These are phyloP conservation scores for Gymnarchus niloticus DNA, from an alignment of 2,113 vertebrate species.

Conservation along the genomic window DNA sequence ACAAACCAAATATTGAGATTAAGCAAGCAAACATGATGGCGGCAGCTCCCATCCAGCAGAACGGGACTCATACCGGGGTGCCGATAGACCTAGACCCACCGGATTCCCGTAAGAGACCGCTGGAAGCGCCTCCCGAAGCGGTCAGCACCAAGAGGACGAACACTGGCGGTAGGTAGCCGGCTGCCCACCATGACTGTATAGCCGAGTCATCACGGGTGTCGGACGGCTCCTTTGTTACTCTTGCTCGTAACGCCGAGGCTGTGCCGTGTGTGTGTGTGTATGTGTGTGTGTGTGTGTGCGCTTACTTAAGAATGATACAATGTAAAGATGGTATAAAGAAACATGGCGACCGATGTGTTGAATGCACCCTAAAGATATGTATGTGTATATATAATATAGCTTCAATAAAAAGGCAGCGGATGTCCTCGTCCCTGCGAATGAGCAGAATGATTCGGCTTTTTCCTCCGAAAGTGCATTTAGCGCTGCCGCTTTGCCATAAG, in stretches of 20 bases:
- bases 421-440: not conserved
- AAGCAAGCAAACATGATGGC: conserved; percentile 70
- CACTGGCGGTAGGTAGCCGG: conserved; percentile 68
- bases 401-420: not conserved
- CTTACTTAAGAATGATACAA: conserved; percentile 1
- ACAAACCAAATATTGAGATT: conserved; percentile 19
- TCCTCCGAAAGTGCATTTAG: not conserved
- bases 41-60: conserved; percentile 76
- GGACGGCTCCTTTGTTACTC: not conserved
- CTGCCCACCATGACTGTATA: not conserved
- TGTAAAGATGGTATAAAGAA: conserved; percentile 11
- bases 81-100: conserved; percentile 74
- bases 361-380: not conserved
- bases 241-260: not conserved
- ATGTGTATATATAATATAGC: too few species aligned
- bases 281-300: not conserved
- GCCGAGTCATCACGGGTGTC: not conserved
- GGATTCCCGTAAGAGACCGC: conserved; percentile 73
- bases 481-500: not conserved
- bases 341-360: conserved; percentile 27
- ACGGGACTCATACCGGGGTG: conserved; percentile 72
- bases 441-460: not conserved
- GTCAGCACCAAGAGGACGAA: conserved; percentile 78
- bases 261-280: not conserved
- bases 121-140: conserved; percentile 73